Evolutionary conservation across 2,113 vertebrate genomes (phyloP), one percentile per base, ranked within the genome.

Genomic region (Pachypanchax playfairii): DNA sequence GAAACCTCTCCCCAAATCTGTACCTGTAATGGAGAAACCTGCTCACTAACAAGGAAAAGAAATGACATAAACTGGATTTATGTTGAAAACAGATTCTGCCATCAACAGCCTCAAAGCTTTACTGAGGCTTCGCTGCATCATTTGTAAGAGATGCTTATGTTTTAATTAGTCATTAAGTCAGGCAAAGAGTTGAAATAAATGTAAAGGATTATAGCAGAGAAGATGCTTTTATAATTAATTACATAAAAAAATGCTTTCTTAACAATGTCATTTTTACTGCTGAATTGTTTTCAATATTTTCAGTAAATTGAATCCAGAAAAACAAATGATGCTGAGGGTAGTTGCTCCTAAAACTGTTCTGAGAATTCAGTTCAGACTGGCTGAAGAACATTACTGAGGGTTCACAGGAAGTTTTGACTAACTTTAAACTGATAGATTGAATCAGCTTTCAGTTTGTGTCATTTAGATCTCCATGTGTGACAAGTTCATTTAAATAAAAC

Each of bases 111-210:
- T 14, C 36, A 28, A 63, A 60, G 39, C 51, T 54, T 31, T n/a
- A 28, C 1, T 22, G 14, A 41, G 33, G 26, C 44, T 65, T 17
- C 38, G 31, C 53, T 47, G 26, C 22, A 29, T 53, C 39, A 38
- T 51, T 26, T 47, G n/a, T 52, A 48, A 47, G 50, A 65, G 36
- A 59, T 35, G 25, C 49, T 79, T 31, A 51, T 8, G 24, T 59
- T 69, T 65, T 72, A 77, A 84, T 71, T 70, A 49, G 58, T 60
- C 20, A 17, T 54, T 48, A 46, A 58, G 18, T 63, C 26, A 62
- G 35, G 31, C 11, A 48, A 29, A 29, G 36, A 48, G 18, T 13
- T 35, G 44, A 31, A 31, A 50, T 25, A 35, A 73, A 48, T 55
- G 21, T 8, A 36, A 41, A 11, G 22, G 44, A 58, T 52, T 67